Evolutionary conservation across 2,797 vertebrate species (phyloP), one percentile per base, ranked within the genome.

Genomic region (Acomys russatus): DNA sequence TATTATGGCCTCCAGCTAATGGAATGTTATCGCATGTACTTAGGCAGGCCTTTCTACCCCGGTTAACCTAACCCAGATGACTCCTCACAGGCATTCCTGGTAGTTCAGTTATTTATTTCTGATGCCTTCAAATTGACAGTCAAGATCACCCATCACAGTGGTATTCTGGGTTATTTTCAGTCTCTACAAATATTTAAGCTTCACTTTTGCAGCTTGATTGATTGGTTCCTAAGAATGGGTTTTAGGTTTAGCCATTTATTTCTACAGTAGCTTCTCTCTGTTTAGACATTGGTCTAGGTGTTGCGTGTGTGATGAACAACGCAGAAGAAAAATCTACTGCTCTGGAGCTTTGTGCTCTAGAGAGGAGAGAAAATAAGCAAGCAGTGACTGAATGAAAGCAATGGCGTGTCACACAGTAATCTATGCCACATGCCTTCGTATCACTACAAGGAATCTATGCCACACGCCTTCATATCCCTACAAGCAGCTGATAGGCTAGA

Each of bases 121-220:
- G 54, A 38, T 59, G 33, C 2, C 68, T 59, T 87, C 68, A 56
- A 87, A 87, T 25, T 73, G n/a, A 59, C 23, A 9, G 35, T 56
- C 85, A 71, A 71, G 23, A 73, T 73, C 59, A 59, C 2, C 23
- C 51, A 59, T 35, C 15, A 59, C n/a, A 59, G 28, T 44, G 30
- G 35, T 68, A 71, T 56, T 90, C 70, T 91, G 64, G 70, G 49
- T 88, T 85, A 73, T 91, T 91, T 66, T 79, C 74, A 84, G 61
- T 84, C 86, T 76, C 33, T 77, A 68, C 35, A 91, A 68, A 20
- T 88, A 78, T n/a, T 18, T 84, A 86, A 28, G 25, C 59, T 94
- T 85, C 92, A 59, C 68, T 80, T 86, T 90, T 49, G 68, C 33
- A 90, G 14, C 49, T 54, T 76, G 91, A 88, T 85, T 51, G 92